Conservation (phyloP, 2,113 vertebrate genomes). For the Piprites chloris region DNA sequence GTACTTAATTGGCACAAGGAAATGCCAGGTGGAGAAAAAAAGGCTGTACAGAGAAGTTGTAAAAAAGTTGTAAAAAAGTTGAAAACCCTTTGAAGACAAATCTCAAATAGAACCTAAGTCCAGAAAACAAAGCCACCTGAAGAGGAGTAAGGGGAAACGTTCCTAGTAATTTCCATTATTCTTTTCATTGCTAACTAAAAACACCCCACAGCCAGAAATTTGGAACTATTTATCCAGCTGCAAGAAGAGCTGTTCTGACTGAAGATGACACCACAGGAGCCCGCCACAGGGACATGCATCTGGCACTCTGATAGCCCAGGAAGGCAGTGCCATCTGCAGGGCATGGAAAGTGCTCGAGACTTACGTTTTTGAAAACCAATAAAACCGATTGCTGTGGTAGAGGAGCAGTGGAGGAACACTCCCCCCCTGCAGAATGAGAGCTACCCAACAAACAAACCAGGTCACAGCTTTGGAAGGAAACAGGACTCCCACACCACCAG, state of each 20-base stretch:
- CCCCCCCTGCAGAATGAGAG: background rate
- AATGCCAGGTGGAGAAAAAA: background rate
- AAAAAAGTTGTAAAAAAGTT: background rate
- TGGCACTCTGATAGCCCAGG: background rate
- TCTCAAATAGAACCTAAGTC: background rate
- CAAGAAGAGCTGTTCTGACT: background rate
- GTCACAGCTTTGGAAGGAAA: background rate
- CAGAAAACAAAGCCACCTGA: background rate
- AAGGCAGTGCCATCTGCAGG: conserved; percentile 47
- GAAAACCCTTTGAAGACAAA: background rate
- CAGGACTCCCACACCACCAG: background rate
- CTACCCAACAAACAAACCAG: background rate
- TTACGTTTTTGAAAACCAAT: background rate
- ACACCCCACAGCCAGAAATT: background rate
- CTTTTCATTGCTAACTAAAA: background rate
- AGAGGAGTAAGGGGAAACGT: background rate
- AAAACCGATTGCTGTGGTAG: background rate
- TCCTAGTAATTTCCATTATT: background rate
- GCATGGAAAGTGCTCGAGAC: background rate
- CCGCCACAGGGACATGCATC: rapidly evolving
- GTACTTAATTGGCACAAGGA: background rate
- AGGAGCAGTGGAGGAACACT: background rate
- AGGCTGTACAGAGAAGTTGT: background rate
- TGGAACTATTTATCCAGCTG: background rate
- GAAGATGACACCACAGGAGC: background rate